These are phyloP conservation scores for Drosophila tropicalis DNA, from an alignment of 1,140 invertebrate species.

Conservation along the genomic window DNA sequence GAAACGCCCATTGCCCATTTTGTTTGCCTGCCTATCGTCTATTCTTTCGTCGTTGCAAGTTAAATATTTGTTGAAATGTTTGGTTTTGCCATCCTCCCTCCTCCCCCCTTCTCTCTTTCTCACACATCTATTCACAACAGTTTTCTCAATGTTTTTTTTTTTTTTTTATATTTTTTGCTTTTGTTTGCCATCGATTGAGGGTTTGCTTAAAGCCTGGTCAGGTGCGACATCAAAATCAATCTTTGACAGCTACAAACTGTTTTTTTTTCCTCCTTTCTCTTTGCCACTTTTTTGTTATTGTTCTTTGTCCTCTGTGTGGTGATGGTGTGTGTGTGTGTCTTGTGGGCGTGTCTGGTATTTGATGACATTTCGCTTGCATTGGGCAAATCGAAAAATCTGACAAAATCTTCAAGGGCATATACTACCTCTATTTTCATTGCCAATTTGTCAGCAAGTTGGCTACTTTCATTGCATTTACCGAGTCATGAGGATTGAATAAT, in stretches of 20 bases:
- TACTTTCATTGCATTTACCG: slow-evolving; percentile 28
- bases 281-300: not conserved
- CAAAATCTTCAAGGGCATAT: slow-evolving; percentile 26
- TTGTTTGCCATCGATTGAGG: slow-evolving; percentile 22
- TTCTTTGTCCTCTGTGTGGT: not conserved
- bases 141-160: not conserved
- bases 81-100: slow-evolving; percentile 1
- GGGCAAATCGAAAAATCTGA: slow-evolving; percentile 1
- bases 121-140: not conserved
- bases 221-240: slow-evolving; percentile 58
- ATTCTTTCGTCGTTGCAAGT: slow-evolving; percentile 27
- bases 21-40: slow-evolving; percentile 38
- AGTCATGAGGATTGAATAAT: not conserved
- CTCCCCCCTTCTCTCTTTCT: not conserved
- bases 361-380: slow-evolving; percentile 4
- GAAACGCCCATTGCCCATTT: slow-evolving; percentile 45
- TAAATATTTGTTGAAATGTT: slow-evolving; percentile 62
- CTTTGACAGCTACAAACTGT: slow-evolving; percentile 53
- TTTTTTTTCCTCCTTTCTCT: slow-evolving; percentile 23
- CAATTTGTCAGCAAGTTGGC: slow-evolving; percentile 66
- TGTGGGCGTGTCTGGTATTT: not conserved
- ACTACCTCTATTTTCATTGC: slow-evolving; percentile 28
- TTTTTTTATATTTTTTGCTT: too few species aligned
- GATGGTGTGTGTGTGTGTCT: not conserved
- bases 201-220: slow-evolving; percentile 15